A percentile compares a stretch with the other conserved stretches of the same genome.
phyloP scores from a whole-genome alignment of 2,888 invertebrate species.

The Diarsia mendica region DNA sequence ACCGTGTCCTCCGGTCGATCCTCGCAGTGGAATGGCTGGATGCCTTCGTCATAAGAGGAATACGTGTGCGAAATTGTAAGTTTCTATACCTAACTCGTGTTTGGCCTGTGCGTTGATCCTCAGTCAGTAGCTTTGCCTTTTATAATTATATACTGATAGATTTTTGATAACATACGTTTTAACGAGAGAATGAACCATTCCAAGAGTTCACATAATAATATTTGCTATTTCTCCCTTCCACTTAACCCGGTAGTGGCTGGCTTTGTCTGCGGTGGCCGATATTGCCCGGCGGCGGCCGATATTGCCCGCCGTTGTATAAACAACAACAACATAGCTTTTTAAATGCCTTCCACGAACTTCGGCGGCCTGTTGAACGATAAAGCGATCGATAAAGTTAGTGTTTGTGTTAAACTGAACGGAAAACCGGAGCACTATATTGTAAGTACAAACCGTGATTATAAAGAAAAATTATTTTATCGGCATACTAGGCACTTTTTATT shows the following conservation, averaged over 20 bases:
- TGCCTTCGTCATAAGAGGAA: too few species aligned
- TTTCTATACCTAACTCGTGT: too few species aligned
- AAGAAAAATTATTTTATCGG: background rate
- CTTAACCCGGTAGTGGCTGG: background rate
- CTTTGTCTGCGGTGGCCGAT: background rate
- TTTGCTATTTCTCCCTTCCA: background rate
- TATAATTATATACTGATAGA: too few species aligned
- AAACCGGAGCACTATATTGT: constrained; percentile 18
- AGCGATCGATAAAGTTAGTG: background rate
- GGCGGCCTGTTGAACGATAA: background rate
- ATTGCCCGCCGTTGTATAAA: background rate
- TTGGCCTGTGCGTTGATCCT: too few species aligned
- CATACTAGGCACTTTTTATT: background rate
- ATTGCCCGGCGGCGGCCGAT: too few species aligned
- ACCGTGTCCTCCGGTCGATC: too few species aligned
- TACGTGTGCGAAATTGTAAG: too few species aligned
- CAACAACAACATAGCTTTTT: constrained; percentile 20
- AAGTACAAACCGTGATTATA: background rate
- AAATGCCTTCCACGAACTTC: constrained; percentile 6
- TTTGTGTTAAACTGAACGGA: background rate
- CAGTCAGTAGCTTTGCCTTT: too few species aligned
- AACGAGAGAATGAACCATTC: background rate
- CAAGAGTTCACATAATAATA: background rate
- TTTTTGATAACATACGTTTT: too few species aligned
- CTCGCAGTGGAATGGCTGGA: too few species aligned